Conservation (phyloP, 2,888 invertebrate species). For the Morpho achilles region DNA sequence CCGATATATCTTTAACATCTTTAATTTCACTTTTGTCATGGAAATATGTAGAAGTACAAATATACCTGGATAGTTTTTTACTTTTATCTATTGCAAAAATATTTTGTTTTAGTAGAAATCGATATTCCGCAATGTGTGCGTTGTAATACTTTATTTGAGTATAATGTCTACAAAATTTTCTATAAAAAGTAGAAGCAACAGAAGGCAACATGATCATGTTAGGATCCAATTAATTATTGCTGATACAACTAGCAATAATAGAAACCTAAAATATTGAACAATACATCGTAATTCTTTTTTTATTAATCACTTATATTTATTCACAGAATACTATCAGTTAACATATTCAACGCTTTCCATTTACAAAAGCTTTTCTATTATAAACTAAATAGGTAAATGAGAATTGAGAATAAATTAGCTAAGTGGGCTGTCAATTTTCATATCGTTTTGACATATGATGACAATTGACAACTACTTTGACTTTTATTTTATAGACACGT, state of each 20-base stretch:
- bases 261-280: constrained; percentile 4
- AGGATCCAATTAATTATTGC: constrained; percentile 4
- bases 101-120: constrained; percentile 37
- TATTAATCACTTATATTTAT: no score
- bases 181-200: constrained; percentile 53
- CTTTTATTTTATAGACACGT: no score
- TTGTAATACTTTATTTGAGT: constrained; percentile 52
- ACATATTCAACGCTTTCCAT: no score
- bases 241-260: background rate
- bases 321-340: no score
- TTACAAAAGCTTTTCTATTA: no score
- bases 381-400: no score
- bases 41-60: constrained; percentile 46
- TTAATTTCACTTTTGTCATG: constrained; percentile 46
- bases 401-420: no score
- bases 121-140: constrained; percentile 40
- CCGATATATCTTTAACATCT: constrained; percentile 31
- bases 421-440: no score
- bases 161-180: constrained; percentile 53
- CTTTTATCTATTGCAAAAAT: constrained; percentile 28
- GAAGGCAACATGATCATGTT: constrained; percentile 56
- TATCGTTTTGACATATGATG: no score
- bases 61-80: constrained; percentile 39
- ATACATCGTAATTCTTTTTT: constrained; percentile 14
- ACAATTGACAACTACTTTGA: no score